Percentiles rank a stretch among this genome's conserved stretches.
Evolutionary conservation across 2,888 invertebrate genomes (phyloP).

Genomic region (Incurvaria masculella): DNA sequence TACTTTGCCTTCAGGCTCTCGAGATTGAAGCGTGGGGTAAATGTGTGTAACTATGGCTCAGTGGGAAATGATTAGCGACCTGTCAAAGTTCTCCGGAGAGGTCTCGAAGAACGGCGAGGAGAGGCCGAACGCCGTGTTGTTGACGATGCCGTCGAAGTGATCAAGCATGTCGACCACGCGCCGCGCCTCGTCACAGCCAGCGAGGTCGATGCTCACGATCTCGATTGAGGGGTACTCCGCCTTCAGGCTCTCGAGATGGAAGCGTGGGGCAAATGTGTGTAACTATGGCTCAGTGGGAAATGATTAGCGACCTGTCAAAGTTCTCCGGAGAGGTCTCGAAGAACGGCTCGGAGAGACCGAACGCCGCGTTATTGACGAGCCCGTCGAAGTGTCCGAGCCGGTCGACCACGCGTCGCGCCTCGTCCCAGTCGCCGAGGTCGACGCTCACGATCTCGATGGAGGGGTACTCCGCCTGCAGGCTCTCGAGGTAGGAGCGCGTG

Average conservation of each 20-base stretch:
- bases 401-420: conserved; percentile 45
- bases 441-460: conserved; percentile 54
- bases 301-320: conserved; percentile 57
- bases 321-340: conserved; percentile 59
- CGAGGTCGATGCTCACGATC: conserved; percentile 60
- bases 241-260: conserved; percentile 55
- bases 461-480: conserved; percentile 47
- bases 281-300: too few species aligned
- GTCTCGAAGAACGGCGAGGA: conserved; percentile 62
- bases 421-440: conserved; percentile 68
- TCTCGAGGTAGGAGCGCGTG: conserved; percentile 54
- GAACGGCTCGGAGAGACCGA: conserved; percentile 62
- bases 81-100: conserved; percentile 62
- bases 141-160: conserved; percentile 69
- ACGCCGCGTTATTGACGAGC: conserved; percentile 80
- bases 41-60: too few species aligned
- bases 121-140: conserved; percentile 74
- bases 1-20: conserved; percentile 47
- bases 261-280: too few species aligned
- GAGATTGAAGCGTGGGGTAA: conserved; percentile 38
- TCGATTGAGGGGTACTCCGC: conserved; percentile 48
- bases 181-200: conserved; percentile 65
- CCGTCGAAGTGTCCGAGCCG: conserved; percentile 62
- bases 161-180: conserved; percentile 42
- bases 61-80: conserved; percentile 45